Percentiles rank a stretch among this genome's conserved stretches.
These are phyloP conservation scores for Macroteleia sp. DNA, from an alignment of 2,888 invertebrate species.

Conservation along the genomic window DNA sequence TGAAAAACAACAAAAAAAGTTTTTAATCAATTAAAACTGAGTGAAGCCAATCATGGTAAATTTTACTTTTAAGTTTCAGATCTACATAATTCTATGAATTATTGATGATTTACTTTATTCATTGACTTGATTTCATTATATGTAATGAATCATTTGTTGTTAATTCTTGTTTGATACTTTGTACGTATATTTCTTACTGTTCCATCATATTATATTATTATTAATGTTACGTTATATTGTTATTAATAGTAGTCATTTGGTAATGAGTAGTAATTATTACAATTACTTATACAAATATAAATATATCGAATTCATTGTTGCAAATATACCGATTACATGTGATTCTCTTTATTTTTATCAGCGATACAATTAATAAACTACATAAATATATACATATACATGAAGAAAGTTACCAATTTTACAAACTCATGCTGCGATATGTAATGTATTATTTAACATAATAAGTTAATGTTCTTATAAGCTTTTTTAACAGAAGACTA, in stretches of 20 bases:
- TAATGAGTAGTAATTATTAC: constrained; percentile 32
- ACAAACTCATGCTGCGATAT: constrained; percentile 69
- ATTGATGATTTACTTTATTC: constrained; percentile 68
- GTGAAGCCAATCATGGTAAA: constrained; percentile 67
- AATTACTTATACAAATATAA: constrained; percentile 37
- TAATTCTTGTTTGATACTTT: constrained; percentile 73
- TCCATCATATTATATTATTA: constrained; percentile 54
- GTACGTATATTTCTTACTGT: constrained; percentile 61
- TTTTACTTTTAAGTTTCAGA: constrained; percentile 67
- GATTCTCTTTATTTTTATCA: constrained; percentile 43
- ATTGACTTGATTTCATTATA: constrained; percentile 81
- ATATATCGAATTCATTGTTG: constrained; percentile 51
- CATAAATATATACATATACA: constrained; percentile 9
- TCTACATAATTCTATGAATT: constrained; percentile 70
- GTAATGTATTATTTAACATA: constrained; percentile 76
- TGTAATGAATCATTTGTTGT: constrained; percentile 79
- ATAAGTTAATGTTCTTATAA: not conserved
- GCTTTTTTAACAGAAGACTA: too few species aligned
- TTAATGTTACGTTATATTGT: constrained; percentile 66
- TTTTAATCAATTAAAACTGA: constrained; percentile 56
- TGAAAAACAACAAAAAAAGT: constrained; percentile 48
- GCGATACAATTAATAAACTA: constrained; percentile 9
- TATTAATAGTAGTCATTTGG: constrained; percentile 55
- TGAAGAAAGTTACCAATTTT: constrained; percentile 5
- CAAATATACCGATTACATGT: constrained; percentile 52